Evolutionary conservation across 2,888 invertebrate genomes (phyloP), one percentile per base, ranked within the genome.

Genomic region (Yponomeuta plumbellus): DNA sequence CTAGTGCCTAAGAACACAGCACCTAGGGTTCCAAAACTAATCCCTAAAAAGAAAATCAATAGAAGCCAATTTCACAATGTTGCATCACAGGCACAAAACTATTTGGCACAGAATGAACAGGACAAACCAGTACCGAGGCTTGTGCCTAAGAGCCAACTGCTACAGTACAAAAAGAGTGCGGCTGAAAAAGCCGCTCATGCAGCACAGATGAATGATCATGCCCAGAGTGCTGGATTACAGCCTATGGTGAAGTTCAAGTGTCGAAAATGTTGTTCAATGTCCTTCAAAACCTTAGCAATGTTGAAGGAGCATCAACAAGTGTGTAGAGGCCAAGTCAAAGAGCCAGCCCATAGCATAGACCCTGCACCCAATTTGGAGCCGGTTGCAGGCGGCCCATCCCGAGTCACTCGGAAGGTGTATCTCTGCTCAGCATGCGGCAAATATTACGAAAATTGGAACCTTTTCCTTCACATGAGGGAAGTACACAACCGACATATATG

Each of bases 401-500:
- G 94, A 78, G 93, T 94, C 61, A 94, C 95, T n/a, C 90, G 95
- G 61, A 95, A 96, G 80, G 95, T 96, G 69, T 97, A 95, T 80
- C 86, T 96, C 66, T 97, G 97, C 80, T 95, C 96, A 17, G 95
- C 95, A 0, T 97, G 97, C 81, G 95, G 94, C 61, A 96, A 95
- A 13, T 96, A 96, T 77, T 96, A 96, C 86, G 96, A 96, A 83
- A 95, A 96, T 76, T 96, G 96, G 96, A 96, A 96, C 85, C 92
- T 97, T 68, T 97, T 96, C 80, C 84, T 96, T 62, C 97, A 97
- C 75, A 96, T 97, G 94, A 92, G 95, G 66, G 96, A 96, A 77
- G 93, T 94, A 68, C 97, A 97, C 81, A 94, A 94, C 74, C 93
- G 96, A 66, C 95, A 95, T 78, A 95, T 96, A 73, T 97, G 97